Evolutionary conservation across 2,113 vertebrate genomes (phyloP).

Genomic region (Turdus rufiventris): DNA sequence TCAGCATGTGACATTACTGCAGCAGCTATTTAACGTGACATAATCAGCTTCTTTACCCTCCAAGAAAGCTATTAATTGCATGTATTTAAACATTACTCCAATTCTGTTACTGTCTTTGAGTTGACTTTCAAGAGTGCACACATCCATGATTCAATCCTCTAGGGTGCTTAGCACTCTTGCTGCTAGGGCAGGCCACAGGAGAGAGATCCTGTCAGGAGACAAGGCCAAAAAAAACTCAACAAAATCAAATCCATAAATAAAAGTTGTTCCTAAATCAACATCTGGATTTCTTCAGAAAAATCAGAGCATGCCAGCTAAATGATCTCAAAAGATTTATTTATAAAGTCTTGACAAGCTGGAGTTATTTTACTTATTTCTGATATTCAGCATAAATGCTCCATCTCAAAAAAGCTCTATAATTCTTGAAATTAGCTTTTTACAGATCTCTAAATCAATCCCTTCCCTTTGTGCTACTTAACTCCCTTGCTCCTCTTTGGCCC

Average conservation of each 20-base stretch:
- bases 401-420: background rate
- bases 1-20: background rate
- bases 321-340: background rate
- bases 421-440: background rate
- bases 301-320: background rate
- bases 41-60: background rate
- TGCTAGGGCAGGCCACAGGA: background rate
- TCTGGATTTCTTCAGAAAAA: slow-evolving; percentile 31
- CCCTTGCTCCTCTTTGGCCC: background rate
- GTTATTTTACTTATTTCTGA: slow-evolving; percentile 19
- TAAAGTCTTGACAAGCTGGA: background rate
- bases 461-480: background rate
- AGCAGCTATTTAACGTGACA: background rate
- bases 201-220: background rate
- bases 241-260: slow-evolving; percentile 28
- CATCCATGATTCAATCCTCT: background rate
- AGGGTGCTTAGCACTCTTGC: background rate
- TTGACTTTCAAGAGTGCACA: background rate
- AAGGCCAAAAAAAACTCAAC: background rate
- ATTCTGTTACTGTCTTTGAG: background rate
- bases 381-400: background rate
- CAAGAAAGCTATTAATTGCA: background rate
- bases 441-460: background rate
- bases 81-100: background rate
- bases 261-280: slow-evolving; percentile 35